Conservation (phyloP, 2,113 vertebrate genomes). For the Coturnix japonica region DNA sequence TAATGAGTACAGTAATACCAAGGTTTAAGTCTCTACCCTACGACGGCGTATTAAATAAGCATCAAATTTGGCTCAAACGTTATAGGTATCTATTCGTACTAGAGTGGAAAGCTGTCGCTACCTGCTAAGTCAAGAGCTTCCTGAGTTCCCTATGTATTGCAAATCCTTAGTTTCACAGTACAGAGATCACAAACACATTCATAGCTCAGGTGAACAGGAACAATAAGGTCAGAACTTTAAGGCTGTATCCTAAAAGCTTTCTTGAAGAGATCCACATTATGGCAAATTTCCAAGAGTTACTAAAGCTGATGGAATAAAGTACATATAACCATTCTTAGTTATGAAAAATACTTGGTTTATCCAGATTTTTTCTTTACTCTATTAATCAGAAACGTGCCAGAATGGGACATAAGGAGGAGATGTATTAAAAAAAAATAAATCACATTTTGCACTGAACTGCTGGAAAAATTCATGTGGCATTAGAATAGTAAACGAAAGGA, state of each 20-base stretch:
- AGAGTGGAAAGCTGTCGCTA: conserved; percentile 15
- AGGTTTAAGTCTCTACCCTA: background rate
- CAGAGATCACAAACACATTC: conserved; percentile 51
- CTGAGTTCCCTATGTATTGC: conserved; percentile 61
- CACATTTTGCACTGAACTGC: background rate
- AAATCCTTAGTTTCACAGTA: conserved; percentile 65
- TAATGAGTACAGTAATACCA: conserved; percentile 1
- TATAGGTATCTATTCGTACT: background rate
- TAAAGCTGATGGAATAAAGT: conserved; percentile 36
- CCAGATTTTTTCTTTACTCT: background rate
- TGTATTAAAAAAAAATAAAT: background rate
- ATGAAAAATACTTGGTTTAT: background rate
- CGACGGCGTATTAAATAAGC: conserved; percentile 1
- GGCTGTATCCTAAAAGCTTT: background rate
- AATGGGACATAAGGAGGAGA: conserved; percentile 29
- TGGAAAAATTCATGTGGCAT: conserved; percentile 2
- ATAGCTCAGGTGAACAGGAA: conserved; percentile 36
- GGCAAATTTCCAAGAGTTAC: background rate
- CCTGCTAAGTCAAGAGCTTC: conserved; percentile 32
- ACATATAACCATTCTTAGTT: background rate
- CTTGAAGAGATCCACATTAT: background rate
- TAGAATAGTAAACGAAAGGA: background rate
- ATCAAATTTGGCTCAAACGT: background rate
- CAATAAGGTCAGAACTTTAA: conserved; percentile 9
- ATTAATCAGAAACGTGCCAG: background rate